Evolutionary conservation across 2,113 vertebrate genomes (phyloP).

Genomic region (Dissostichus mawsoni): DNA sequence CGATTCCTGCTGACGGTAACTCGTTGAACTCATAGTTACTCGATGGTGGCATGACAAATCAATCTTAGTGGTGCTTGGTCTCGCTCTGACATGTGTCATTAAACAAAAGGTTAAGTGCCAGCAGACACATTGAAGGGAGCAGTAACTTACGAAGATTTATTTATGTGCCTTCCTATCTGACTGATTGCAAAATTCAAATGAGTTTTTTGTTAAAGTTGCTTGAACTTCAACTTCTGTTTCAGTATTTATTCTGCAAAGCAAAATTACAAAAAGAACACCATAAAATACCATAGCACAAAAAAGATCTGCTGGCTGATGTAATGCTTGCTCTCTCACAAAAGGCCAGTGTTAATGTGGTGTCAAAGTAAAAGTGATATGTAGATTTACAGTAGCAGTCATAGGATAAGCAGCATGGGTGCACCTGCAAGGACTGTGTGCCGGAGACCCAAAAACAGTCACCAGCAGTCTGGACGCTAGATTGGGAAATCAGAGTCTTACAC

Average conservation of each 20-base stretch:
- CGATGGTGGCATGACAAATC: constrained; percentile 19
- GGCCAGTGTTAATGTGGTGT: neutral
- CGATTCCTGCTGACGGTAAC: neutral
- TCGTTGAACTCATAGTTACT: constrained; percentile 28
- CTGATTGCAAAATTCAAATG: neutral
- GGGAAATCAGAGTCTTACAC: too few relatives aligned
- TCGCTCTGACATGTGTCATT: constrained; percentile 32
- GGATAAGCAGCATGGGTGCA: neutral
- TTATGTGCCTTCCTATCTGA: neutral
- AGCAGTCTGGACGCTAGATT: neutral
- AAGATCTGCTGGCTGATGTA: neutral
- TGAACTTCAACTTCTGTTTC: neutral
- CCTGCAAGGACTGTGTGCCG: too few relatives aligned
- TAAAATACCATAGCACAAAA: neutral
- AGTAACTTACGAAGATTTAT: neutral
- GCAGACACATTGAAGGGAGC: constrained; percentile 20
- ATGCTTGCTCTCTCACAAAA: neutral
- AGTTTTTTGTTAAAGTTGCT: neutral
- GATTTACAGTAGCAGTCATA: neutral
- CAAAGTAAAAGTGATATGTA: neutral
- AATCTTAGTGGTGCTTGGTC: constrained; percentile 22
- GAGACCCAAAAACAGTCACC: too few relatives aligned
- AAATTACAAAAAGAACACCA: neutral
- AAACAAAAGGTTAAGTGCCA: constrained; percentile 35
- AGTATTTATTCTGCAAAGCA: neutral